Evolutionary conservation across 37 sponge, comb jelly and placozoan genomes (phyloP).

Genomic region (Chondrosia reniformis): DNA sequence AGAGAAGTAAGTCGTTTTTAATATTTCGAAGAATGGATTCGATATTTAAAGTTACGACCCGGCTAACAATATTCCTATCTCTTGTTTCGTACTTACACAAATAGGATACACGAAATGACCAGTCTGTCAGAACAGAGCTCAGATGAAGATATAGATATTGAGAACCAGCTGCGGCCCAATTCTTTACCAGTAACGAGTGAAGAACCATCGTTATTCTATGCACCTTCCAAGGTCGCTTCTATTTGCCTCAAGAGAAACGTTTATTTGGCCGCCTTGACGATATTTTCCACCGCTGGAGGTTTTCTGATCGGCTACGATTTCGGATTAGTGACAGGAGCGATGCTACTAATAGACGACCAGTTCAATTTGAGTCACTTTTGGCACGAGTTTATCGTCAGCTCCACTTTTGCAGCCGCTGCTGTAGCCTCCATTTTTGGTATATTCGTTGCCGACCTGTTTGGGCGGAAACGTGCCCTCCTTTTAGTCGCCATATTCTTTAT

Average conservation of each 20-base stretch:
- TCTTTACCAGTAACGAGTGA: too few species aligned
- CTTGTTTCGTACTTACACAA: too few species aligned
- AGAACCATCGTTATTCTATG: too few species aligned
- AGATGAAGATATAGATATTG: too few species aligned
- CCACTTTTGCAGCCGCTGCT: conserved; percentile 82
- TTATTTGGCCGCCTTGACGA: background rate
- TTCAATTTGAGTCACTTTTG: conserved; percentile 37
- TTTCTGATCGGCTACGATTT: conserved; percentile 93
- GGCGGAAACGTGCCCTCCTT: conserved; percentile 69
- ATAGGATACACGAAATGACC: too few species aligned
- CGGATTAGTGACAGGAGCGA: conserved; percentile 89
- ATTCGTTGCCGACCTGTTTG: conserved; percentile 44
- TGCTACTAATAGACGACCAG: conserved; percentile 44
- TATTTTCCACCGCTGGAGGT: conserved; percentile 55
- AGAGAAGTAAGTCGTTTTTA: too few species aligned
- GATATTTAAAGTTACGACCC: too few species aligned
- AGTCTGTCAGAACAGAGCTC: too few species aligned
- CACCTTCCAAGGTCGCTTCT: too few species aligned
- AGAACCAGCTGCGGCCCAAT: too few species aligned
- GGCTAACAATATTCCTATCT: too few species aligned
- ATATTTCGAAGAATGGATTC: too few species aligned
- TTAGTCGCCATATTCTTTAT: conserved; percentile 78
- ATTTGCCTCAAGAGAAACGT: background rate
- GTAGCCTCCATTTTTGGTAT: conserved; percentile 62
- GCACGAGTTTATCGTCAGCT: conserved; percentile 76